A percentile compares a stretch with the other conserved stretches of the same genome.
phyloP scores from a whole-genome alignment of 2,797 vertebrate species.

The Amniataba percoides region DNA sequence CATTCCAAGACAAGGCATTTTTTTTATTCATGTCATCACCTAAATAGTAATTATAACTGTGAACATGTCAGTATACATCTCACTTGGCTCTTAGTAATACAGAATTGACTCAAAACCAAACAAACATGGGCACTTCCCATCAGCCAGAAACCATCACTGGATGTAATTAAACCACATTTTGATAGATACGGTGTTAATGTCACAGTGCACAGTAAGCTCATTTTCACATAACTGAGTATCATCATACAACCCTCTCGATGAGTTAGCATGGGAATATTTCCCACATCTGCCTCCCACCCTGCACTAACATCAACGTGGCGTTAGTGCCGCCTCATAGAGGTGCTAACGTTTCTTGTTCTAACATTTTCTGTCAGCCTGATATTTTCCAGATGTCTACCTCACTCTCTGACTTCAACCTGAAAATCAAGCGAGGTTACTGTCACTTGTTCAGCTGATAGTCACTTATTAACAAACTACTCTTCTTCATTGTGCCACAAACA shows the following conservation, averaged over 20 bases:
- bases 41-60: background rate
- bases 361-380: background rate
- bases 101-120: no score
- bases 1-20: no score
- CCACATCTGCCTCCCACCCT: background rate
- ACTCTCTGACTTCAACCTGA: background rate
- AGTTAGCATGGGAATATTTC: background rate
- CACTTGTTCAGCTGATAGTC: constrained; percentile 25
- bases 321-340: background rate
- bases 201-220: background rate
- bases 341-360: background rate
- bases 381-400: background rate
- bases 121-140: no score
- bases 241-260: background rate
- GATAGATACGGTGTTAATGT: background rate
- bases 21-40: background rate
- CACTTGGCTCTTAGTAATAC: background rate
- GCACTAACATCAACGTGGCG: no score
- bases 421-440: constrained; percentile 10
- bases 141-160: no score
- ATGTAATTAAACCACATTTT: no score
- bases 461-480: constrained; percentile 27
- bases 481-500: constrained; percentile 58
- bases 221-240: background rate
- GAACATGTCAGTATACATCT: background rate